Base-by-base conservation (phyloP, 1,140 invertebrate species). In the Listronotus oregonensis region DNA sequence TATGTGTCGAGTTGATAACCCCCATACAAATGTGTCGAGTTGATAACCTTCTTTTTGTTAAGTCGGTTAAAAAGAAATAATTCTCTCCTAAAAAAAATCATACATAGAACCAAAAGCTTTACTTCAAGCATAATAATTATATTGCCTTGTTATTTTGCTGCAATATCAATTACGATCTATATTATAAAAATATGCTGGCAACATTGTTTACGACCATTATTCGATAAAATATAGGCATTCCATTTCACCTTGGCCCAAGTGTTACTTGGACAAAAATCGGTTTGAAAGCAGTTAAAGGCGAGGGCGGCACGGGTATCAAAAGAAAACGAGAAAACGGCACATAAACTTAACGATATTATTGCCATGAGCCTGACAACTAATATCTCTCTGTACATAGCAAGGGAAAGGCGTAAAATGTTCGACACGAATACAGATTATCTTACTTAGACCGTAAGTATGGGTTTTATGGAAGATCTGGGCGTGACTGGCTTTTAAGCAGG, bases 271-370 rank as follows among this genome's bases (percentile, higher is more conserved):
- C 43, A 18, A 47, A 49, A 59, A 31, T 44, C 57, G 39, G 40
- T 40, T 17, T 21, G 34, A 39, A 44, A 37, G 49, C 37, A 3
- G 34, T 50, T 62, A 62, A 62, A 21, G 21, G 12, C 43, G 21
- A 43, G 54, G 40, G 40, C 59, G 50, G 59, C 49, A 51, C 40
- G 46, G 39, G 43, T 55, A 56, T 56, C 61, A 56, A 54, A 64
- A 54, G 50, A 31, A 57, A 31, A 40, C 39, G 43, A 57, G 43
- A 47, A 63, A 63, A 63, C 49, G 42, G 49, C 56, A 66, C 64
- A 66, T 60, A 66, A 60, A 66, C 39, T 66, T 60, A 47, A 60
- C 17, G 55, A 58, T 58, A 58, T 65, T 57, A 65, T 65, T 65
- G 54, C 55, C 40, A 12, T 46, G 11, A 37, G 34, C 37, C 43